Evolutionary conservation across 2,888 invertebrate genomes (phyloP).

Genomic region (Pasiphila rectangulata): DNA sequence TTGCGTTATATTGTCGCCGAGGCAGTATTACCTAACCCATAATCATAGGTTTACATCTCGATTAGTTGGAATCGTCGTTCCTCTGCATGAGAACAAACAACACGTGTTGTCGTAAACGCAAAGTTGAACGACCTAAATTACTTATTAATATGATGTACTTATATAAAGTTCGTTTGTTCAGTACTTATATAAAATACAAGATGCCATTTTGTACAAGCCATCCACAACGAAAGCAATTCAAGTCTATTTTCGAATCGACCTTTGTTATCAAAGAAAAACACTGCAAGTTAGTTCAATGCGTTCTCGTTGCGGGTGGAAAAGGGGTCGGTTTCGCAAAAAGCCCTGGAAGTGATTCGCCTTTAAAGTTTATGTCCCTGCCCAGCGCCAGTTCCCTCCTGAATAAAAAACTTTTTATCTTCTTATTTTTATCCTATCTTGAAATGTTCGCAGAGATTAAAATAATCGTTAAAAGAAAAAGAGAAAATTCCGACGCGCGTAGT

Average conservation of each 20-base stretch:
- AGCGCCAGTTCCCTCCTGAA: slow-evolving; percentile 33
- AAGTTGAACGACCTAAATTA: not conserved
- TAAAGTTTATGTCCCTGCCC: slow-evolving; percentile 37
- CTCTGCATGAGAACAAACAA: slow-evolving; percentile 13
- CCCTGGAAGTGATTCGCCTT: slow-evolving; percentile 35
- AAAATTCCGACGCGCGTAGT: slow-evolving; percentile 22
- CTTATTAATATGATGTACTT: not conserved
- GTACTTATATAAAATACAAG: not conserved
- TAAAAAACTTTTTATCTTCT: slow-evolving; percentile 33
- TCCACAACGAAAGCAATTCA: slow-evolving; percentile 18
- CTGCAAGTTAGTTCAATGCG: slow-evolving; percentile 32
- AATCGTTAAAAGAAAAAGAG: slow-evolving; percentile 33
- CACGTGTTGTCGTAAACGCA: slow-evolving; percentile 8
- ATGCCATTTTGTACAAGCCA: not conserved
- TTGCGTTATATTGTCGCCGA: slow-evolving; percentile 24
- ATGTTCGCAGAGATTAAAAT: slow-evolving; percentile 34
- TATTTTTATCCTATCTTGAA: slow-evolving; percentile 30
- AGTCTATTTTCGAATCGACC: slow-evolving; percentile 27
- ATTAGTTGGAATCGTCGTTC: slow-evolving; percentile 24
- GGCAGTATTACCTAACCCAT: slow-evolving; percentile 13
- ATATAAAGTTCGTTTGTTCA: too few relatives aligned
- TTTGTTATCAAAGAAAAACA: slow-evolving; percentile 33
- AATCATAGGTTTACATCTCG: slow-evolving; percentile 28
- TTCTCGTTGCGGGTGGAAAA: slow-evolving; percentile 32
- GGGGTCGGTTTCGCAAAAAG: slow-evolving; percentile 33